A percentile compares a stretch with the other conserved stretches of the same genome.
Evolutionary conservation across 2,797 vertebrate genomes (phyloP).

Genomic region (Valencia hispanica): DNA sequence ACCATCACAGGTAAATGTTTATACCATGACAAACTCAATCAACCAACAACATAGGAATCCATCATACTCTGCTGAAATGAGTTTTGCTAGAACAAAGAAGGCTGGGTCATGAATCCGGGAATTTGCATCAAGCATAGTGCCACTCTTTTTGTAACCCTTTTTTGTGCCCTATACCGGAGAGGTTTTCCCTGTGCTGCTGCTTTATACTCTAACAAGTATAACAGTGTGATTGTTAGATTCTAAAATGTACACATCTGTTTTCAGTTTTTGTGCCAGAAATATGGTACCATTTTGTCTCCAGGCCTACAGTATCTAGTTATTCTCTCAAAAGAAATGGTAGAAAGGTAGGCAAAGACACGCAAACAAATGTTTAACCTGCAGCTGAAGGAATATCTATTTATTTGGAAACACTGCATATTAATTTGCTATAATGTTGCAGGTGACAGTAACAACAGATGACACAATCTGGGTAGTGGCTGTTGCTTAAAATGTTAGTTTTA

Average conservation of each 20-base stretch:
- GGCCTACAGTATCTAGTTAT: background rate
- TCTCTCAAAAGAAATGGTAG: background rate
- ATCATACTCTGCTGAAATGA: background rate
- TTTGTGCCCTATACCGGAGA: background rate
- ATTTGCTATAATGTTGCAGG: background rate
- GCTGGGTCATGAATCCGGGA: background rate
- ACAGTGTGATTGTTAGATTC: background rate
- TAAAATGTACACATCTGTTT: background rate
- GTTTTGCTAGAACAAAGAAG: background rate
- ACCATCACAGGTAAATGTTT: constrained; percentile 49
- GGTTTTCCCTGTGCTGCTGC: background rate
- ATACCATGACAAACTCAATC: constrained; percentile 26
- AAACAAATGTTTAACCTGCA: background rate
- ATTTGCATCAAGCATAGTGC: background rate
- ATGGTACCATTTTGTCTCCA: background rate
- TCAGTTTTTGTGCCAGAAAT: background rate
- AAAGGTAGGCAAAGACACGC: background rate
- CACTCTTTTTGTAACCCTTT: too few species aligned
- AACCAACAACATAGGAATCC: constrained; percentile 22
- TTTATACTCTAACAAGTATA: background rate
- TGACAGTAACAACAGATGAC: background rate
- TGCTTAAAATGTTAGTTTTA: background rate
- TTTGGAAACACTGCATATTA: background rate
- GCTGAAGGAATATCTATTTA: background rate
- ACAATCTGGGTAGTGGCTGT: background rate